Evolutionary conservation across 2,797 vertebrate genomes (phyloP).

Genomic region (Siniperca obscura): DNA sequence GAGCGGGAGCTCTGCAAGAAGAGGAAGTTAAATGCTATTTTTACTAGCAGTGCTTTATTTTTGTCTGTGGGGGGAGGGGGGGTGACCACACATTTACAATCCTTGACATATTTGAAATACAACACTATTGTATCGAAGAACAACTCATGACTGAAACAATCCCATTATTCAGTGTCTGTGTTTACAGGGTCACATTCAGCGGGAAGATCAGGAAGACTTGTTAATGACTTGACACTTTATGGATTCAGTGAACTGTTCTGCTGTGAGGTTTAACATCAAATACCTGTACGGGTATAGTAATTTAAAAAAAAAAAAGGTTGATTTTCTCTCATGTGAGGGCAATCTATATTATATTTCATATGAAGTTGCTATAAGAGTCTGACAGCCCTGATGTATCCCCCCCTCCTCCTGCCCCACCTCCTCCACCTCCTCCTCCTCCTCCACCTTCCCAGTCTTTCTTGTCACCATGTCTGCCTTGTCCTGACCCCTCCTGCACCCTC

Average conservation of each 20-base stretch:
- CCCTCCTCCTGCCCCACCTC: not conserved
- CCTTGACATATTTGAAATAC: constrained; percentile 24
- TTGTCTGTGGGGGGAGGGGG: not conserved
- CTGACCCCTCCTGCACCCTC: constrained; percentile 32
- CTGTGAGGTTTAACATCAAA: constrained; percentile 45
- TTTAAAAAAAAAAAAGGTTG: constrained; percentile 9
- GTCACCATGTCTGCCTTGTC: constrained; percentile 73
- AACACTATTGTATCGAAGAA: constrained; percentile 30
- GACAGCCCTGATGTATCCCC: constrained; percentile 42
- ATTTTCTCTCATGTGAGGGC: constrained; percentile 39
- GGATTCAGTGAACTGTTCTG: constrained; percentile 34
- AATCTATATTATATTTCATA: constrained; percentile 45
- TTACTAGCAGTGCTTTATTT: constrained; percentile 62
- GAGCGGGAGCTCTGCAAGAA: constrained; percentile 20
- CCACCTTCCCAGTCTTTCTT: constrained; percentile 41
- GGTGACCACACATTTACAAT: constrained; percentile 8
- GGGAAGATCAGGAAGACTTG: constrained; percentile 7
- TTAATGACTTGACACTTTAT: constrained; percentile 24
- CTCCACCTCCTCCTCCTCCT: not conserved
- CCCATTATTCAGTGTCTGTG: constrained; percentile 31
- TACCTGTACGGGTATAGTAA: constrained; percentile 21
- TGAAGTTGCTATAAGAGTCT: constrained; percentile 47
- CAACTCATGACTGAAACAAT: constrained; percentile 22
- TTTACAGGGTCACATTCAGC: constrained; percentile 43
- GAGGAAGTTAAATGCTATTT: constrained; percentile 60